Base-by-base conservation (phyloP, 2,888 invertebrate species). In the Mycogona germanica region DNA sequence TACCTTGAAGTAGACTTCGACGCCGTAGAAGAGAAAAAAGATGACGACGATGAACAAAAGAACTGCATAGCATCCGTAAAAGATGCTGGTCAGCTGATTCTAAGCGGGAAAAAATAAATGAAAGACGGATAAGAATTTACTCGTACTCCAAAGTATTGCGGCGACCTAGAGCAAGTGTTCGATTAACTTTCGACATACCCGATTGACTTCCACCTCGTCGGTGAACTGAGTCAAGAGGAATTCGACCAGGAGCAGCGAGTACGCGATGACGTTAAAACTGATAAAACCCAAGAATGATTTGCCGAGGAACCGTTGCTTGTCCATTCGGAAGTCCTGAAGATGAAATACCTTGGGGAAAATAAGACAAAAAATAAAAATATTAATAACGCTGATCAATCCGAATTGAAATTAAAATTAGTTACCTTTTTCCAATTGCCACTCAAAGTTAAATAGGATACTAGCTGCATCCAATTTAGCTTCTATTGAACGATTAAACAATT, bases 1-100 rank as follows among this genome's bases (percentile, higher is more conserved):
- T 68, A 87, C 86, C 80, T 91, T 92, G 67, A 93, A 91, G 71
- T 81, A 93, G 7, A 93, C 91, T 72, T 92, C 91, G 21, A 92
- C 86, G 46, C 93, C 92, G 69, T 92, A 93, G 61, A 91, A 88
- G 50, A 93, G 78, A 73, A 92, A 93, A 74, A 92, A 89, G 17
- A 89, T 77, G 55, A 92, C 88, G 42, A 89, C 87, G 57, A 92
- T 82, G 67, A 92, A 82, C 57, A 92, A 78, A 49, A 93, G 75
- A n/a, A 85, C 82, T 1, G 92, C 92, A 68, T 92, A 92, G 69
- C 87, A 87, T 14, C 88, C 88, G 70, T 91, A 89, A 72, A 92
- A 92, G 35, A 92, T 78, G 69, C 87, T 85, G 61, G 84, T 55
- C 49, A 59, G 37, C 35, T 52, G 29, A 44, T 38, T 44, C 49